Conservation (phyloP, 2,888 invertebrate genomes). For the Chorisops tibialis region DNA sequence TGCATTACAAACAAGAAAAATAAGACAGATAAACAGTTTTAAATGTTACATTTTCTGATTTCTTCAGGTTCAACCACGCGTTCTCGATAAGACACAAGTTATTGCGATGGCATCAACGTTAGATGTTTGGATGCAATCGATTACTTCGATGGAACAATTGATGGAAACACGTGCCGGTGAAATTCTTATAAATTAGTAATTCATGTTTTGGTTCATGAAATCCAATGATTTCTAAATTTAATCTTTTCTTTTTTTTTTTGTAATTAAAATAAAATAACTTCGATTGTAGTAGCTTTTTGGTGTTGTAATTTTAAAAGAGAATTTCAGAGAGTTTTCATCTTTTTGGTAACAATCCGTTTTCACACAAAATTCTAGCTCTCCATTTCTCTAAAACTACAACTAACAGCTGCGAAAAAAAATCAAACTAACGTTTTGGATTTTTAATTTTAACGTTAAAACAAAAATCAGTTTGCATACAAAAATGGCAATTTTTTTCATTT, state of each 20-base stretch:
- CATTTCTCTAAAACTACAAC: too few species aligned
- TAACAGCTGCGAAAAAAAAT: too few species aligned
- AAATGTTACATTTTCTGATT: background rate
- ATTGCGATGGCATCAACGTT: constrained; percentile 49
- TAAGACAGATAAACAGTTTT: too few species aligned
- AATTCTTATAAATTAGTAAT: constrained; percentile 49
- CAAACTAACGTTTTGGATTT: too few species aligned
- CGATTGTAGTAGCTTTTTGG: background rate
- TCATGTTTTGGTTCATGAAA: background rate
- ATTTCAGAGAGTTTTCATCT: too few species aligned
- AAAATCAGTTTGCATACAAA: background rate
- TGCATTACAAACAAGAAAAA: background rate
- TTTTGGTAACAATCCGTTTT: too few species aligned
- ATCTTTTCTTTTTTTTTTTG: constrained; percentile 6
- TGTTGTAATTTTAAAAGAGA: too few species aligned
- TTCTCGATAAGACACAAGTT: constrained; percentile 58
- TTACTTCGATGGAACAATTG: constrained; percentile 51
- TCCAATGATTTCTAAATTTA: background rate
- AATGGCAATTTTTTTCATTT: background rate
- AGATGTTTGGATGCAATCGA: constrained; percentile 52
- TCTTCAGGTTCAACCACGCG: constrained; percentile 64
- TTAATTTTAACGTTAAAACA: too few species aligned
- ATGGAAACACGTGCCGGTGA: constrained; percentile 52
- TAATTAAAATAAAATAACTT: background rate
- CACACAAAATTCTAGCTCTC: too few species aligned